Percentiles rank a stretch among this genome's conserved stretches.
Conservation (phyloP, 1,140 invertebrate genomes). For the Drosophila quadrilineata region DNA sequence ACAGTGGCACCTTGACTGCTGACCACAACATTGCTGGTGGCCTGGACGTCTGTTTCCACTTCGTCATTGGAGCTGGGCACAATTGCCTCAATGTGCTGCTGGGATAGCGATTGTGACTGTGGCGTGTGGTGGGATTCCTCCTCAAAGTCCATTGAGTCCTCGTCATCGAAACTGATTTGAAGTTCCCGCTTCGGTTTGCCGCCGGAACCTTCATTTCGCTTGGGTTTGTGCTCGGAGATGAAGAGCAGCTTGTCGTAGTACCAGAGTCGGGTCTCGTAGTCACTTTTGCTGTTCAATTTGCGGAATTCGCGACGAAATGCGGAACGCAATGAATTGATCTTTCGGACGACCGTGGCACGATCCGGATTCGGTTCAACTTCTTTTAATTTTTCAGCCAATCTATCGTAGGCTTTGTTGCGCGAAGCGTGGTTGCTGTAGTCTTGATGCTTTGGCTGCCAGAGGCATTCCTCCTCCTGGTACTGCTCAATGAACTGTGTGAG, state of each 20-base stretch:
- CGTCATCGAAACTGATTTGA: constrained; percentile 59
- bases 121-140: constrained; percentile 62
- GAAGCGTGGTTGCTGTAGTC: constrained; percentile 77
- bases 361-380: constrained; percentile 79
- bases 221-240: constrained; percentile 75
- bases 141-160: constrained; percentile 75
- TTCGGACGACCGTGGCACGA: constrained; percentile 75
- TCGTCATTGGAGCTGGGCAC: constrained; percentile 45
- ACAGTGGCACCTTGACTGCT: constrained; percentile 60
- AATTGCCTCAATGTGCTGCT: constrained; percentile 58
- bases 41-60: constrained; percentile 26
- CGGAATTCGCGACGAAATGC: constrained; percentile 74
- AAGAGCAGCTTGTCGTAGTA: constrained; percentile 78
- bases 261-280: constrained; percentile 77
- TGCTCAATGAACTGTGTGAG: constrained; percentile 79
- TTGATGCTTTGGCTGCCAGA: constrained; percentile 80
- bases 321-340: constrained; percentile 74
- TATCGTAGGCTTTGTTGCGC: constrained; percentile 74
- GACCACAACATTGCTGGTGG: constrained; percentile 52
- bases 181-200: constrained; percentile 63
- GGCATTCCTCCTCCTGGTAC: constrained; percentile 77
- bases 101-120: constrained; percentile 53
- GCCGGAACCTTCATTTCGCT: constrained; percentile 51
- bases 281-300: constrained; percentile 59
- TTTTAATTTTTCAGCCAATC: constrained; percentile 73